phyloP scores from a whole-genome alignment of 2,113 vertebrate genomes.

The Mobula hypostoma region DNA sequence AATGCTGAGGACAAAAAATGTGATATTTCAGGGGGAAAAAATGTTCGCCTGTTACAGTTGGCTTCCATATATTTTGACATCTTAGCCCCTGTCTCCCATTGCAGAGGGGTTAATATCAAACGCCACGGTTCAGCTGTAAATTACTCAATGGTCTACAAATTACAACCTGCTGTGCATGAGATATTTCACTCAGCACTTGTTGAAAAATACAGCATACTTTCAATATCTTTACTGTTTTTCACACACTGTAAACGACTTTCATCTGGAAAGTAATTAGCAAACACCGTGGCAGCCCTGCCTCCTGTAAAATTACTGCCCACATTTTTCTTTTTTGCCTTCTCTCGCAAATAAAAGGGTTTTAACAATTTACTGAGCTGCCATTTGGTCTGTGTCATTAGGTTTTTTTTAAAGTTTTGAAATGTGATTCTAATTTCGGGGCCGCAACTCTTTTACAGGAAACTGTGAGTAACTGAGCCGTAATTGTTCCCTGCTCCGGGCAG shows the following conservation, averaged over 20 bases:
- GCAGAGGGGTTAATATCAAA: no score
- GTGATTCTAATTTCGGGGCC: neutral
- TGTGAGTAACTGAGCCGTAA: neutral
- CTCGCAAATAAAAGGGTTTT: neutral
- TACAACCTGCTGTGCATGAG: neutral
- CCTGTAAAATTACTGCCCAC: neutral
- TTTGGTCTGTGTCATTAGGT: constrained; percentile 10
- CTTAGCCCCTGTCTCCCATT: neutral
- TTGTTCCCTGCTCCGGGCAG: neutral
- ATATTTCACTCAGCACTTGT: neutral
- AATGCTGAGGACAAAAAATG: no score
- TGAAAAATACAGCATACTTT: neutral
- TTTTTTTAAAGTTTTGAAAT: neutral
- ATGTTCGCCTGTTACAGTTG: no score
- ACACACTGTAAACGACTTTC: constrained; percentile 5
- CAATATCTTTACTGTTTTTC: neutral
- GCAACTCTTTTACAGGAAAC: neutral
- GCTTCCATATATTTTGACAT: neutral
- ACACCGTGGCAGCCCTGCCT: neutral
- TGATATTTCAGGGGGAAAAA: no score
- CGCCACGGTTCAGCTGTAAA: neutral
- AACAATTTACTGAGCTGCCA: neutral
- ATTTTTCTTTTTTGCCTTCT: neutral
- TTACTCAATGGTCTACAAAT: neutral
- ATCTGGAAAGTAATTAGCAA: constrained; percentile 14